A percentile compares a stretch with the other conserved stretches of the same genome.
These are phyloP conservation scores for Gulo gulo DNA, from an alignment of 2,113 vertebrate genomes.

Conservation along the genomic window DNA sequence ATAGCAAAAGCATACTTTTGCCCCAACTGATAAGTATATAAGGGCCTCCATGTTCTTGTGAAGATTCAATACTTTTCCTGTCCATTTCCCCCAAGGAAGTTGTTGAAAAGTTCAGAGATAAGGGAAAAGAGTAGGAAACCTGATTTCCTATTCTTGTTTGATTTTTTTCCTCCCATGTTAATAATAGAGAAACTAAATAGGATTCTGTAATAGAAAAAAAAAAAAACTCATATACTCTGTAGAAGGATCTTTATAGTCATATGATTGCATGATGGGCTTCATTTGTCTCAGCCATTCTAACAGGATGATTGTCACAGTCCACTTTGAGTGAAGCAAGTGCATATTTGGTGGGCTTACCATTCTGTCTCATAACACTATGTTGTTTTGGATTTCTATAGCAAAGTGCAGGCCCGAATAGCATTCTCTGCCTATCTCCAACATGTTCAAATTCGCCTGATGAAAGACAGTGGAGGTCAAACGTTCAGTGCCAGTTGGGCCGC, in stretches of 20 bases:
- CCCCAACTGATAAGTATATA: neutral
- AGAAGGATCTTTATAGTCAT: constrained; percentile 12
- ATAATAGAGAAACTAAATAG: constrained; percentile 30
- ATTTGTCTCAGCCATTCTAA: neutral
- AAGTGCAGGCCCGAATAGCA: constrained; percentile 94
- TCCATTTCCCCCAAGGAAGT: neutral
- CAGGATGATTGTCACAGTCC: neutral
- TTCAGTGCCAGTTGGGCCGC: constrained; percentile 86
- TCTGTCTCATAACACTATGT: constrained; percentile 20
- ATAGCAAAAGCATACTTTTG: constrained; percentile 40
- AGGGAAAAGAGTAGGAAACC: neutral
- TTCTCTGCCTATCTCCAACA: constrained; percentile 95
- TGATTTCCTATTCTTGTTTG: neutral
- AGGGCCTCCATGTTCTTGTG: neutral
- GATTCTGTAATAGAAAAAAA: constrained; percentile 10
- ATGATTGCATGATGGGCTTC: neutral
- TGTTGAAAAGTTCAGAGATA: constrained; percentile 16
- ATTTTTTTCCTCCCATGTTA: neutral
- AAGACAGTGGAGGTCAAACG: constrained; percentile 84
- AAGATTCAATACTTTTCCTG: neutral
- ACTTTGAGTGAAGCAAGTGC: neutral
- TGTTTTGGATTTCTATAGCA: constrained; percentile 85
- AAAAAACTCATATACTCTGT: neutral
- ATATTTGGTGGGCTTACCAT: neutral
- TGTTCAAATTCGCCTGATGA: constrained; percentile 91